Evolutionary conservation across 2,797 vertebrate species (phyloP), one percentile per base, ranked within the genome.

Genomic region (Mastacembelus armatus): DNA sequence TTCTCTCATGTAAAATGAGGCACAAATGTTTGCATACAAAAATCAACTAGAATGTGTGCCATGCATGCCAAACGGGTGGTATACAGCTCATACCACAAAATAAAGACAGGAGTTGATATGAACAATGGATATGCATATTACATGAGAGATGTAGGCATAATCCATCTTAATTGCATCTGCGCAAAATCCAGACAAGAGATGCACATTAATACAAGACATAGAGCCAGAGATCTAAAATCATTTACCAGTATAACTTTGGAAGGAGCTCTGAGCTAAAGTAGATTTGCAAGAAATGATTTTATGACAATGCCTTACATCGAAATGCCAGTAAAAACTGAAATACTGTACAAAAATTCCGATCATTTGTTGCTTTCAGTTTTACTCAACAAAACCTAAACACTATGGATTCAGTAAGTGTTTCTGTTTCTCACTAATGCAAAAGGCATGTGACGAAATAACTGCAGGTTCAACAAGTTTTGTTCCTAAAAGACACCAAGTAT

Each of bases 111-210:
- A 66, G 24, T 45, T 18, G 74, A 66, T 50, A 57, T 22, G 33
- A 71, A 27, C 19, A 12, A 75, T 71, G 55, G 38, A 66, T 64
- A 22, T 71, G 68, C 59, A 71, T 47, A 42, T 26, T 49, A 51
- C 49, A 38, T 9, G n/a, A 63, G 44, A 36, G 50, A 66, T 59
- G 36, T 74, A 33, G 72, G 38, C 18, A 12, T 76, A 83, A 89
- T 81, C 76, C 76, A 49, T 71, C 64, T 69, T 71, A 74, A 69
- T 71, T 26, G 4, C 2, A 68, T 69, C 33, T 55, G 21, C 18
- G 33, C 40, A 51, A 69, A 72, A 77, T 58, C 56, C 71, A 59
- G 56, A 75, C 62, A 57, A 59, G 60, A 66, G 55, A 80, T 44
- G 38, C 54, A 49, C 42, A 57, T 66, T 60, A 72, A 74, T 43